A percentile compares a stretch with the other conserved stretches of the same genome.
These are phyloP conservation scores for Hydrotaea diabolus DNA, from an alignment of 2,888 invertebrate species.

Conservation along the genomic window DNA sequence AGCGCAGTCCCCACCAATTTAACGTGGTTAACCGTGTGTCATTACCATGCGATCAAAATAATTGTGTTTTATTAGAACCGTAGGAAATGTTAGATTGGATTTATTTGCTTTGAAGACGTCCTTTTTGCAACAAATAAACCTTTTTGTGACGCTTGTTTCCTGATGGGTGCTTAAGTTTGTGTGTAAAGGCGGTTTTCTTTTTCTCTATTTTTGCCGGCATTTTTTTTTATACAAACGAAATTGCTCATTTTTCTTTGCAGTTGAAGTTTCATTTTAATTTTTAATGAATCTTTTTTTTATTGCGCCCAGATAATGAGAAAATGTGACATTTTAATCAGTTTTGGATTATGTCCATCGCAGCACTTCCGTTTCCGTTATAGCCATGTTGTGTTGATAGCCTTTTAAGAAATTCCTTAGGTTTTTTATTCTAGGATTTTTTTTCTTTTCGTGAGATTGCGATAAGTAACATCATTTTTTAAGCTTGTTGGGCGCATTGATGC, in stretches of 20 bases:
- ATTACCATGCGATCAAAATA: neutral
- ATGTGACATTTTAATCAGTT: neutral
- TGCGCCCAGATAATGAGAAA: no score
- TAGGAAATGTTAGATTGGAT: neutral
- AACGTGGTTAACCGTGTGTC: slow-evolving; percentile 10
- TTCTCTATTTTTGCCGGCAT: neutral
- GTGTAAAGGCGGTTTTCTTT: neutral
- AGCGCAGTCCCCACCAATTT: neutral
- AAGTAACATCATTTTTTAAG: no score
- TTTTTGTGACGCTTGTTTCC: neutral
- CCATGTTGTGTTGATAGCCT: neutral
- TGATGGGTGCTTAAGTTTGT: neutral
- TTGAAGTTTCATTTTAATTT: neutral
- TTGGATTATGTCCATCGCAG: neutral
- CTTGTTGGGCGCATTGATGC: no score
- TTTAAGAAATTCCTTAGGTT: neutral
- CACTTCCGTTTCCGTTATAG: slow-evolving; percentile 16
- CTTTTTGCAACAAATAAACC: neutral
- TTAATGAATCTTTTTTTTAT: neutral
- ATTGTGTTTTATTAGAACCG: neutral
- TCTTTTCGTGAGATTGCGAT: no score
- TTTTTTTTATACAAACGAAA: neutral
- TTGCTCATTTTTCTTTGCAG: slow-evolving; percentile 11
- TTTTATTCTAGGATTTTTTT: no score
- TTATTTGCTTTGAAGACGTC: neutral